A percentile compares a stretch with the other conserved stretches of the same genome.
phyloP scores from a whole-genome alignment of 2,888 invertebrate genomes.

The Chironomus riparius region DNA sequence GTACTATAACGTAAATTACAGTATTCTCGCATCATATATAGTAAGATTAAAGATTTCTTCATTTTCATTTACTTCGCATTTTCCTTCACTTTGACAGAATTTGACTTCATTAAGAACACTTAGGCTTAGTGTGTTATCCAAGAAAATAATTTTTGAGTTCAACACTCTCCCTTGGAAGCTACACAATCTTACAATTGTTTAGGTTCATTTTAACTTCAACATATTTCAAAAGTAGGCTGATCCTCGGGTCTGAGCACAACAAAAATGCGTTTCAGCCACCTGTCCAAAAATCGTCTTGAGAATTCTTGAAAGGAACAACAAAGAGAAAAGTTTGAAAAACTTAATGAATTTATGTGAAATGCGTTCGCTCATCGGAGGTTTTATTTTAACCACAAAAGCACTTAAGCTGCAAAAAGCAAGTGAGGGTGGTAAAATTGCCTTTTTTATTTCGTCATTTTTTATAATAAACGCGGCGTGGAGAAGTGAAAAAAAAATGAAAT shows the following conservation, averaged over 20 bases:
- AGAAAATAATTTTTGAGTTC: too few species aligned
- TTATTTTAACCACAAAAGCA: neutral
- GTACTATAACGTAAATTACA: neutral
- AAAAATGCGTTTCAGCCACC: too few species aligned
- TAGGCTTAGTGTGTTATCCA: too few species aligned
- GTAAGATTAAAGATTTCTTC: neutral
- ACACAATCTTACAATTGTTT: too few species aligned
- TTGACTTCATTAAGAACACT: too few species aligned
- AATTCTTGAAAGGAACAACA: neutral
- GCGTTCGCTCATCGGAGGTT: slow-evolving; percentile 13
- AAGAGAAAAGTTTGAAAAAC: neutral
- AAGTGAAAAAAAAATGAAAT: neutral
- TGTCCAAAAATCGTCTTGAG: neutral
- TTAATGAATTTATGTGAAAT: slow-evolving; percentile 27
- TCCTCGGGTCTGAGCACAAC: too few species aligned
- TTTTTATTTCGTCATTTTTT: slow-evolving; percentile 25
- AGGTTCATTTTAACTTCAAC: too few species aligned
- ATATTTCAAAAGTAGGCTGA: too few species aligned
- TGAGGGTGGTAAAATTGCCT: slow-evolving; percentile 11
- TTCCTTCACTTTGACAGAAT: too few species aligned
- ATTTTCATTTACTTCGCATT: neutral
- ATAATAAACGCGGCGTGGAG: slow-evolving; percentile 8
- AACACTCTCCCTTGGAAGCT: too few species aligned
- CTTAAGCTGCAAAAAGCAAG: neutral
- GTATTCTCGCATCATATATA: neutral